These are phyloP conservation scores for Coreoperca whiteheadi DNA, from an alignment of 2,113 vertebrate genomes.

Conservation along the genomic window DNA sequence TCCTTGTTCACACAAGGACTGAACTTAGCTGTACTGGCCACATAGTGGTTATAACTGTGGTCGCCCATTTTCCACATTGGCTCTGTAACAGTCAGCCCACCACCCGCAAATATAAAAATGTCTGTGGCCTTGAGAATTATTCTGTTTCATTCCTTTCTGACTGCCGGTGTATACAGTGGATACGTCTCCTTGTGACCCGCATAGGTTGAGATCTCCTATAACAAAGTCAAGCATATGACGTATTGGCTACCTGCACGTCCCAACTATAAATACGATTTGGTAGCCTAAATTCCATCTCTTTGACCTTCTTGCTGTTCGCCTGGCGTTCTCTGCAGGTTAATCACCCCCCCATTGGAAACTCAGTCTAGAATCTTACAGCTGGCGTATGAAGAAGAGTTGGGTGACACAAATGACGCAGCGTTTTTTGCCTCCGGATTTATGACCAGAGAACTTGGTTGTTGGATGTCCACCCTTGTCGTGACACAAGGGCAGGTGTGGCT, in stretches of 20 bases:
- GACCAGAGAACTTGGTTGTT: too few species aligned
- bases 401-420: too few species aligned
- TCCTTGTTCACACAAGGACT: conserved; percentile 11
- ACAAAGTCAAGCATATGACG: neutral
- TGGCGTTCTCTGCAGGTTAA: neutral
- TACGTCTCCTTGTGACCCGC: neutral
- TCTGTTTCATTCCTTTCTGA: neutral
- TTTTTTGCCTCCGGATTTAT: too few species aligned
- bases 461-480: too few species aligned
- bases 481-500: too few species aligned
- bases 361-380: too few species aligned
- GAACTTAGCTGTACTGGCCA: conserved; percentile 7
- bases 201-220: neutral
- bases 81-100: conserved; percentile 26
- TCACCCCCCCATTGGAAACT: neutral
- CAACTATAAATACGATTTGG: neutral
- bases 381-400: too few species aligned
- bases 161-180: neutral
- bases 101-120: conserved; percentile 21
- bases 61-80: neutral
- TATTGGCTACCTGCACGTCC: neutral
- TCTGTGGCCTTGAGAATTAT: neutral
- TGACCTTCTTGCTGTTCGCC: neutral
- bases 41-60: conserved; percentile 23
- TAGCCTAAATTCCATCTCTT: neutral